Base-by-base conservation (phyloP, 1,140 invertebrate species). In the Tenebrio molitor region DNA sequence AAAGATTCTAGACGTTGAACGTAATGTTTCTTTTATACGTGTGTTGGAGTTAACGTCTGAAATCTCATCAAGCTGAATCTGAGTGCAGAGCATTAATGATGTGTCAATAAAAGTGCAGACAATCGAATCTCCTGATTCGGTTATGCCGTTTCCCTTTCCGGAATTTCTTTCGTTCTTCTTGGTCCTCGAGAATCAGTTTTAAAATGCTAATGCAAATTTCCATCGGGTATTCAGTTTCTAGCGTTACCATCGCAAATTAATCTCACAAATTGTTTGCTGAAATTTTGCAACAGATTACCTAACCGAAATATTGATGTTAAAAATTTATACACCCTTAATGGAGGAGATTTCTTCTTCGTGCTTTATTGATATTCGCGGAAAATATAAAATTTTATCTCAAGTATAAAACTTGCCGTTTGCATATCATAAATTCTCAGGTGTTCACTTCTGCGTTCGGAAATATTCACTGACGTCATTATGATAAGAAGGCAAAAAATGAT, bases 71-170 rank as follows among this genome's bases (percentile, higher is more conserved):
- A 46, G 42, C 12, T 46, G 14, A 46, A 46, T 46, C 42, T 46
- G 42, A 46, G 42, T 17, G 16, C 16, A 46, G 42, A 10, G 15
- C 42, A 46, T 46, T 46, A 46, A 46, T 46, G 42, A 46, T 46
- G 42, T 46, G 42, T 46, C 42, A 46, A 46, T 46, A 46, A 46
- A 46, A 46, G 42, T 46, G 42, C 14, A 46, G 42, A 46, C 42
- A 46, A 46, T 46, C 42, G 42, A 46, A 46, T 46, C 15, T 46
- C 42, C 16, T 46, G 16, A 46, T 46, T 19, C 42, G 16, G 42
- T 46, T 46, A 46, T 46, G 16, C 15, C 5, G 10, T 15, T 46
- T 46, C 42, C 42, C 12, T 3, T 46, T 46, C 3, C 12, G 5
- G 42, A 46, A 19, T 16, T 46, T 46, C 42, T 46, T 46, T 17